These are phyloP conservation scores for Hymenopus coronatus DNA, from an alignment of 2,888 invertebrate genomes.

Conservation along the genomic window DNA sequence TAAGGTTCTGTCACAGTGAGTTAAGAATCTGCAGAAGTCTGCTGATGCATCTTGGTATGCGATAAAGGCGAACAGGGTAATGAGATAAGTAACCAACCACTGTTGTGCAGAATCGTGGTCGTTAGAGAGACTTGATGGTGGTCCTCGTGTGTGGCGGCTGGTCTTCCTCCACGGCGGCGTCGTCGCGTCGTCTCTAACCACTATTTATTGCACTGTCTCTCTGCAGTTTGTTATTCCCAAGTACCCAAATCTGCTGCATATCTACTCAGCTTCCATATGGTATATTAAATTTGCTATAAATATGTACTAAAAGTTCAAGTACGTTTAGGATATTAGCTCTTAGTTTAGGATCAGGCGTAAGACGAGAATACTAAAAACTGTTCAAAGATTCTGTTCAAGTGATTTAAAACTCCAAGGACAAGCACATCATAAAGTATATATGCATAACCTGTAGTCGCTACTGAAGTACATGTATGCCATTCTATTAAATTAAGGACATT, in stretches of 20 bases:
- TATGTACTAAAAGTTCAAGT: too few species aligned
- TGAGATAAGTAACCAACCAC: neutral
- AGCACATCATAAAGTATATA: too few species aligned
- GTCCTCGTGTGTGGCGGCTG: conserved; percentile 24
- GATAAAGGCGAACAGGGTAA: neutral
- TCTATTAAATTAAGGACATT: too few species aligned
- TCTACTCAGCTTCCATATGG: too few species aligned
- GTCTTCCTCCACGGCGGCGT: neutral
- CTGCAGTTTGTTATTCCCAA: neutral
- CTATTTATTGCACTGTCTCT: neutral
- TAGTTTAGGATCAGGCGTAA: too few species aligned
- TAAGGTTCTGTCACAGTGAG: neutral
- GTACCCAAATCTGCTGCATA: neutral
- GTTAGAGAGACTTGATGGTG: conserved; percentile 18
- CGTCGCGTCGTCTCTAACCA: neutral
- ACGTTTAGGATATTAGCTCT: too few species aligned
- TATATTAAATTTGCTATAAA: too few species aligned
- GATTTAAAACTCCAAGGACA: too few species aligned
- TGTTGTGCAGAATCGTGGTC: conserved; percentile 18
- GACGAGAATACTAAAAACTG: too few species aligned
- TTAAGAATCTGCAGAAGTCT: conserved; percentile 2
- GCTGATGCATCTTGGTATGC: neutral
- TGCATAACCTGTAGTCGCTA: too few species aligned
- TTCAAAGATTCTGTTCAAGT: too few species aligned
- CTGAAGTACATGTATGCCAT: too few species aligned